Evolutionary conservation across 1,140 invertebrate genomes (phyloP), one percentile per base, ranked within the genome.

Genomic region (Laodelphax striatellus): DNA sequence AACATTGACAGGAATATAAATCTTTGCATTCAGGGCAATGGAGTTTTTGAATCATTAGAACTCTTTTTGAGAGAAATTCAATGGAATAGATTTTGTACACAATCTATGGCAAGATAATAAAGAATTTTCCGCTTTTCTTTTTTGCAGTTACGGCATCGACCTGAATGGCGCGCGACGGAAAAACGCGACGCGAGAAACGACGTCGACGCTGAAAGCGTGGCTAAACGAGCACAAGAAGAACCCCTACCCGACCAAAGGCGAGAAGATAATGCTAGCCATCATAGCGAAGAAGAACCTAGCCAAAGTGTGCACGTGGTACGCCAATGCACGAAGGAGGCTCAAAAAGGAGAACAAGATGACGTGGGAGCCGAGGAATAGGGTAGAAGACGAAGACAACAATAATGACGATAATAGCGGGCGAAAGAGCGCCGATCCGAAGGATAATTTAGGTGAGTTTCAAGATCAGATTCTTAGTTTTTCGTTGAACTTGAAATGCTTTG

Each of bases 261-360:
- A 98, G 76, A 98, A 98, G 76, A 97, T 98, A 63, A 97, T 98
- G 92, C 79, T 98, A 66, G 95, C 95, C 31, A 96, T 98, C 69
- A 94, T 98, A 68, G 97, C 95, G 54, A 97, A 97, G 76, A 98
- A 98, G 96, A 98, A 95, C 41, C 76, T 98, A 52, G 98, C 96
- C 8, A 95, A 98, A 75, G 94, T 97, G 31, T 97, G 94, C 22
- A 98, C 95, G 69, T 99, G 96, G 96, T 98, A 98, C 71, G 96
- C 95, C 19, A 99, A 99, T 73, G 96, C 96, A 11, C 80, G 94
- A 63, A 79, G 94, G 72, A 82, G 94, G 63, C 81, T 97, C 62
- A 98, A 99, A 79, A 99, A 99, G 73, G 96, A 99, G 75, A 98
- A 98, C 76, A 98, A 98, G 76, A 97, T 97, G 94, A 97, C 94